phyloP scores from a whole-genome alignment of 2,797 vertebrate species.

The Aldrovandia affinis region DNA sequence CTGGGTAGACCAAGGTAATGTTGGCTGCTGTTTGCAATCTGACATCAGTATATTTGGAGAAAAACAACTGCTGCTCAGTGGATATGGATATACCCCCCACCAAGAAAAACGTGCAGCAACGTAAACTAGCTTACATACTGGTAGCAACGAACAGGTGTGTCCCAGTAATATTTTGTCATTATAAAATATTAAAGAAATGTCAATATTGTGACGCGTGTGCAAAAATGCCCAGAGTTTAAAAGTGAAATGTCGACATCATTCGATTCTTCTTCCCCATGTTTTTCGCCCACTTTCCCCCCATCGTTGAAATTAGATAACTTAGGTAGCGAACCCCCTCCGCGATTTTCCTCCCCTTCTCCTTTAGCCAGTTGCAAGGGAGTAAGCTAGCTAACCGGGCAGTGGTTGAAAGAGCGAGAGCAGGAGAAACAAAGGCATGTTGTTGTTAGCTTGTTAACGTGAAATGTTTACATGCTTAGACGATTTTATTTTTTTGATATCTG shows the following conservation, averaged over 20 bases:
- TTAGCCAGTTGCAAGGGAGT: background rate
- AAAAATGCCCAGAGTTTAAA: background rate
- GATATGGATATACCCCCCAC: background rate
- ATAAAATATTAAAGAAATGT: background rate
- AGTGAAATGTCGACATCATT: constrained; percentile 3
- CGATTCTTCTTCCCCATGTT: background rate
- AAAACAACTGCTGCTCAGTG: background rate
- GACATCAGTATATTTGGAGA: background rate
- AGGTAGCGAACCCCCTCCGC: background rate
- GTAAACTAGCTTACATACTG: background rate
- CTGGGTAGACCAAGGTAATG: background rate
- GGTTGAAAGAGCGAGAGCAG: background rate
- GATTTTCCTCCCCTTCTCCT: background rate
- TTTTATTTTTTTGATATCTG: background rate
- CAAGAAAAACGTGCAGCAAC: background rate
- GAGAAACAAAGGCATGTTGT: constrained; percentile 24
- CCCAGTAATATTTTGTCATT: background rate
- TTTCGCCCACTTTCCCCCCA: background rate
- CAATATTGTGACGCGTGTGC: background rate
- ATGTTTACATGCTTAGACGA: background rate
- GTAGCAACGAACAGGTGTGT: background rate
- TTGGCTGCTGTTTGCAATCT: background rate
- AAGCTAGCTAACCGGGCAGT: constrained; percentile 20
- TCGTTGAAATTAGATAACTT: background rate
- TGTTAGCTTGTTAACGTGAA: background rate